Evolutionary conservation across 64 coral and sea anemone genomes (phyloP), one percentile per base, ranked within the genome.

Genomic region (Dendronephthya gigantea): DNA sequence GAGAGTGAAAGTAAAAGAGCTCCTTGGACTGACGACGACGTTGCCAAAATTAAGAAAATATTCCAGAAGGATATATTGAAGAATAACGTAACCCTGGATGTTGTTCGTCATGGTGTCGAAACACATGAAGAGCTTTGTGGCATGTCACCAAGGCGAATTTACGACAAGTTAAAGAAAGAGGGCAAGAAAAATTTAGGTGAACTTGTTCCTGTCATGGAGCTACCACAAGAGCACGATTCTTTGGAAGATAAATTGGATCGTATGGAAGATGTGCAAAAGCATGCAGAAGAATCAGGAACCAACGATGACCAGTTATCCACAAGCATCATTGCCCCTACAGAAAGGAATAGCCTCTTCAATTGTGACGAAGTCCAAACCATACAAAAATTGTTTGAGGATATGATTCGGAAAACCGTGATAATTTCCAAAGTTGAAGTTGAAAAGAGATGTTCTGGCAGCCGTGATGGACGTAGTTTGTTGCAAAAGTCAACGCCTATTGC

Each of bases 381-480:
- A 72, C 40, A 47, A 27, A 40, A 31, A 27, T 35, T 70, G 25
- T 87, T 87, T 39, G 40, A n/a, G 3, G 69, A 76, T 29, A 76
- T 76, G 69, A 76, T 76, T 37, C 2, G 4, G 3, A 3, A 37
- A 76, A 76, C 3, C 11, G 12, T 3, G 4, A 34, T 9, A 31
- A 90, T 90, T 48, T 90, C 89, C 48, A 81, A 41, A 70, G 14
- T 47, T 31, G 49, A 82, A 23, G 83, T 90, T 69, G 49, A 17
- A 37, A 41, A 83, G 30, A 81, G 76, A 58, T 49, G 85, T 40
- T 52, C 43, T 58, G 50, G 36, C 43, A 83, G 85, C 68, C 40
- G 51, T 4, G 51, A 58, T 6, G 84, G 89, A 30, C 58, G 41
- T 9, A 39, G 82, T 41, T 32, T 86, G 35, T 82, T 86, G 48